A percentile compares a stretch with the other conserved stretches of the same genome.
Conservation (phyloP, 35 echinoderm and acorn worm species). For the Apostichopus japonicus region DNA sequence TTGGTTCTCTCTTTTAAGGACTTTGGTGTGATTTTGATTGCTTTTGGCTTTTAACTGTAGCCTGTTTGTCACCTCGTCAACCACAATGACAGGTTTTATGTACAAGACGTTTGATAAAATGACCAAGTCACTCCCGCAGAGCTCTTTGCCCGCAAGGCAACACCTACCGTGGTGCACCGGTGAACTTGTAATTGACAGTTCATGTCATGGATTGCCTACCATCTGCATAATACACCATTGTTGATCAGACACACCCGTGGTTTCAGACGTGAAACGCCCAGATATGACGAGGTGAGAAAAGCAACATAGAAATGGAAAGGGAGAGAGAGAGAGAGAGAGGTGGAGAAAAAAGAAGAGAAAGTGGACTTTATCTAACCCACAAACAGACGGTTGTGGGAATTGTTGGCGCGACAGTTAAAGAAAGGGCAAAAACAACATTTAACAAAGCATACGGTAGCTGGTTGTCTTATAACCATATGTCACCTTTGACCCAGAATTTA, state of each 20-base stretch:
- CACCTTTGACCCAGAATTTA: no score
- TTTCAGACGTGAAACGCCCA: background rate
- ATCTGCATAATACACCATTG: background rate
- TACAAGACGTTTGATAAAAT: background rate
- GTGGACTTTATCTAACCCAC: background rate
- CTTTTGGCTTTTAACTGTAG: conserved; percentile 9
- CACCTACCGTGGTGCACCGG: background rate
- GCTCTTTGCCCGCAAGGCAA: conserved; percentile 1
- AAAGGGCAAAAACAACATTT: no score
- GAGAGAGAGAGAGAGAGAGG: no score
- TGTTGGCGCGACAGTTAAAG: no score
- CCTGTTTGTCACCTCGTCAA: conserved; percentile 17
- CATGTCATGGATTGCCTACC: background rate
- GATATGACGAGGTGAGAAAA: no score
- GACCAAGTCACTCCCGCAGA: background rate
- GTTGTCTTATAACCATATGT: no score
- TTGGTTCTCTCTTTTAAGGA: background rate
- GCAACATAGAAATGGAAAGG: no score
- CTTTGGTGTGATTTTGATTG: conserved; percentile 6
- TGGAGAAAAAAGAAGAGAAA: background rate
- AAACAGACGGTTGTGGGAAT: no score
- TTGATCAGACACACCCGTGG: background rate
- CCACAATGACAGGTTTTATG: background rate
- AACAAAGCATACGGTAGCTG: no score
- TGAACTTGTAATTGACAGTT: conserved; percentile 18